phyloP scores from a whole-genome alignment of 2,113 vertebrate species.

The Odontesthes bonariensis region DNA sequence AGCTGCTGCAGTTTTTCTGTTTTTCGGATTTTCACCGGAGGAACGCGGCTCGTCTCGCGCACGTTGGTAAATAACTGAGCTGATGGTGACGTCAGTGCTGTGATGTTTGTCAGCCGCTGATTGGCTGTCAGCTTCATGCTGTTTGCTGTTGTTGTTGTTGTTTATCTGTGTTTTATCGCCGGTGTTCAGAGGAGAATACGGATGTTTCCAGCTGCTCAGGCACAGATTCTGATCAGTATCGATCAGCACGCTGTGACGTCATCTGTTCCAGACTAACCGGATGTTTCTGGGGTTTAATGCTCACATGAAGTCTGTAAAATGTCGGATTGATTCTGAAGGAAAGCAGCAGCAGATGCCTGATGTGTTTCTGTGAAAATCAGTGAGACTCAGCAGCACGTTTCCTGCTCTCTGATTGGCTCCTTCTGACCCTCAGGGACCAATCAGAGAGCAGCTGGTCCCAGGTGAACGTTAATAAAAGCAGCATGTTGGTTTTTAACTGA shows the following conservation, averaged over 20 bases:
- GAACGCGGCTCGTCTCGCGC: not conserved
- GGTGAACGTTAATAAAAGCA: not conserved
- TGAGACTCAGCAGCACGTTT: not conserved
- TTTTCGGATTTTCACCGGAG: not conserved
- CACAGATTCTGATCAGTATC: too few relatives aligned
- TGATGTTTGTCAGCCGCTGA: conserved; percentile 11
- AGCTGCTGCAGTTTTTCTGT: conserved; percentile 16
- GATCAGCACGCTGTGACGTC: too few relatives aligned
- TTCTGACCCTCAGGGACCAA: not conserved
- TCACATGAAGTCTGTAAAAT: too few relatives aligned
- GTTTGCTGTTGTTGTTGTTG: not conserved
- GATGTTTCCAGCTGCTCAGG: too few relatives aligned
- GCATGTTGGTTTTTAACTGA: too few relatives aligned
- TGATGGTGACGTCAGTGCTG: conserved; percentile 3
- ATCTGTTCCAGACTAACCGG: too few relatives aligned
- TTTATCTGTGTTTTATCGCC: not conserved
- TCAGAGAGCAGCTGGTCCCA: not conserved
- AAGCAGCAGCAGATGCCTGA: not conserved
- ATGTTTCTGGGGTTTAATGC: too few relatives aligned
- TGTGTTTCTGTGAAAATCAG: not conserved
- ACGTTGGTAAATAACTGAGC: not conserved
- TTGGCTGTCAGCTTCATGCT: conserved; percentile 5
- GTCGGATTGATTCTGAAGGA: not conserved
- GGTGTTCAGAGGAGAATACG: too few relatives aligned
- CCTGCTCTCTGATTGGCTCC: not conserved